Conservation (phyloP, 1,140 invertebrate species). For the Drosophila navojoa region DNA sequence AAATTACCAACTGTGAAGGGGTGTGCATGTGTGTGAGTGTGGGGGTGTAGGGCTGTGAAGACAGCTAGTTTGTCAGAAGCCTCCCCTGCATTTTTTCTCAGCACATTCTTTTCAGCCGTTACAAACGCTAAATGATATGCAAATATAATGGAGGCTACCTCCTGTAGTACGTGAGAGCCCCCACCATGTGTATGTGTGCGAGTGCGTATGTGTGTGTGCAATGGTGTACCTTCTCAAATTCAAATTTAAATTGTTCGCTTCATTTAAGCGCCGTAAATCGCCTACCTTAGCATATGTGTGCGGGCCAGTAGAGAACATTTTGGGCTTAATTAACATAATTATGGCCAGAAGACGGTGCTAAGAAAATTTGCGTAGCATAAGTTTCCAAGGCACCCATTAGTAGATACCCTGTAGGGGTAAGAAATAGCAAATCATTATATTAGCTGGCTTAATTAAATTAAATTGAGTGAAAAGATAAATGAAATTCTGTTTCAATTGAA, state of each 20-base stretch:
- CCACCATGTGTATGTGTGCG: slow-evolving; percentile 14
- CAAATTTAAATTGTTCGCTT: slow-evolving; percentile 77
- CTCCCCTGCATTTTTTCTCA: slow-evolving; percentile 23
- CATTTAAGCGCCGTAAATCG: slow-evolving; percentile 58
- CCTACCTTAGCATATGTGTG: slow-evolving; percentile 36
- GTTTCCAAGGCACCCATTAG: too few relatives aligned
- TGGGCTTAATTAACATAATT: slow-evolving; percentile 74
- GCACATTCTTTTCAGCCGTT: slow-evolving; percentile 59
- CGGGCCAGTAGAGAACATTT: slow-evolving; percentile 35
- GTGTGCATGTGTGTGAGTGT: slow-evolving; percentile 9
- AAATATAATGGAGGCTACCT: slow-evolving; percentile 69
- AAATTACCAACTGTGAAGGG: slow-evolving; percentile 65
- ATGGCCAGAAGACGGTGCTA: slow-evolving; percentile 30
- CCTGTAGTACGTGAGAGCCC: slow-evolving; percentile 32
- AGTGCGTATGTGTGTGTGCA: not conserved
- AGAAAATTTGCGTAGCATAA: not conserved
- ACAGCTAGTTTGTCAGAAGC: slow-evolving; percentile 64
- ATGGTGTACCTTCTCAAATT: slow-evolving; percentile 64
- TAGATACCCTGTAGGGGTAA: not conserved
- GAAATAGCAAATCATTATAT: too few relatives aligned
- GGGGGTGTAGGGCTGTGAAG: slow-evolving; percentile 25
- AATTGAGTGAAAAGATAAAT: too few relatives aligned
- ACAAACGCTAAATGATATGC: slow-evolving; percentile 72
- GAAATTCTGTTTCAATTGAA: too few relatives aligned
- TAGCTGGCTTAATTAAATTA: too few relatives aligned